Percentiles rank a stretch among this genome's conserved stretches.
phyloP scores from a whole-genome alignment of 2,797 vertebrate genomes.

The Tauraco hartlaubi region DNA sequence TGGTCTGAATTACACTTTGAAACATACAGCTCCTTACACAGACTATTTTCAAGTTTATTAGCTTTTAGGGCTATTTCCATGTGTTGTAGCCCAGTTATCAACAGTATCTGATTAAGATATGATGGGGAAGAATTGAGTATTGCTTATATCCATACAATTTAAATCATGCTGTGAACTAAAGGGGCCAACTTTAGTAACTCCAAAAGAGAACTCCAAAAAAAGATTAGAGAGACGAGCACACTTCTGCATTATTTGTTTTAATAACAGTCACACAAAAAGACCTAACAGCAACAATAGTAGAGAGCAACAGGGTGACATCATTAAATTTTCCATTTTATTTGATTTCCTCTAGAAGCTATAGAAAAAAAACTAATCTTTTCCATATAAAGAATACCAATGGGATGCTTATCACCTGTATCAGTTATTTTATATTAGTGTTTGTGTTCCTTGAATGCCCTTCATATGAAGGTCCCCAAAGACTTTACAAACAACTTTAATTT shows the following conservation, averaged over 20 bases:
- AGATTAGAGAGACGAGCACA: not conserved
- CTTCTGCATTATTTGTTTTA: not conserved
- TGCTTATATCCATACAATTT: conserved; percentile 10
- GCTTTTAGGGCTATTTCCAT: not conserved
- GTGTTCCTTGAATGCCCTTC: conserved; percentile 4
- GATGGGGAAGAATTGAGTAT: not conserved
- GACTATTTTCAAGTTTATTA: not conserved
- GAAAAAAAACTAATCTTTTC: not conserved
- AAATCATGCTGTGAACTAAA: not conserved
- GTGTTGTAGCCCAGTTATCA: conserved; percentile 30
- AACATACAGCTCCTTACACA: not conserved
- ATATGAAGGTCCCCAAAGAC: not conserved
- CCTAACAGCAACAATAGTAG: not conserved
- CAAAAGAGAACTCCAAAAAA: not conserved
- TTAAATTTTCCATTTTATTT: conserved; percentile 51
- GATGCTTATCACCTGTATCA: conserved; percentile 43
- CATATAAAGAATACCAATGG: conserved; percentile 1
- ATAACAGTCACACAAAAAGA: conserved; percentile 24
- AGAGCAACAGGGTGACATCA: conserved; percentile 42
- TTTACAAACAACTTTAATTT: conserved; percentile 18
- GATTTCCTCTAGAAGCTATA: conserved; percentile 23
- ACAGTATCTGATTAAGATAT: not conserved
- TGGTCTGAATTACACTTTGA: not conserved
- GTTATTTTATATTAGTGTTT: conserved; percentile 46
- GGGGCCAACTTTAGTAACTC: not conserved